phyloP scores from a whole-genome alignment of 1,140 invertebrate genomes.

The Catajapyx aquilonaris region DNA sequence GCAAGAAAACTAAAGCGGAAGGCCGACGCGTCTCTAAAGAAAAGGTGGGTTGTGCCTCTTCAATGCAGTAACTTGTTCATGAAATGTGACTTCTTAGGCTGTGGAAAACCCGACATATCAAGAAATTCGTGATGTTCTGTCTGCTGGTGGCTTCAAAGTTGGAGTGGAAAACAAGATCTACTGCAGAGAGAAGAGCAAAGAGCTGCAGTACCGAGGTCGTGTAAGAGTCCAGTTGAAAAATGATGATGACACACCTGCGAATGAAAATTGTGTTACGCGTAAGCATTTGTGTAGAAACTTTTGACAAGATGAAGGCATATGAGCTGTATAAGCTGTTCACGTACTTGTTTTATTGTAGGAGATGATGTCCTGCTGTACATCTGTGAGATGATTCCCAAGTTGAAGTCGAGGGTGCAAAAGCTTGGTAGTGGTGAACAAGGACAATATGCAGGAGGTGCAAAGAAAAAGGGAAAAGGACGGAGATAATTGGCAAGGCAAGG shows the following conservation, averaged over 20 bases:
- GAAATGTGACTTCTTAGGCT: slow-evolving; percentile 27
- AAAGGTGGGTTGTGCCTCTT: slow-evolving; percentile 23
- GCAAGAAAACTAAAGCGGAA: slow-evolving; percentile 68
- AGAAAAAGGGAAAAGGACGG: no score
- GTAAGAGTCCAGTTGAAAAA: slow-evolving; percentile 82
- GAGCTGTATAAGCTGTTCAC: background rate
- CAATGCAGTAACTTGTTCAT: slow-evolving; percentile 1
- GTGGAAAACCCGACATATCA: slow-evolving; percentile 84
- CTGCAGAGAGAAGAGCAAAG: slow-evolving; percentile 74
- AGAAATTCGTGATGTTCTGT: slow-evolving; percentile 82
- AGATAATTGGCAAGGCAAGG: no score
- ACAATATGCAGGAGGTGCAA: no score
- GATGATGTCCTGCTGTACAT: slow-evolving; percentile 55
- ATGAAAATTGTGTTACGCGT: slow-evolving; percentile 48
- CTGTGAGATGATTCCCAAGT: slow-evolving; percentile 71
- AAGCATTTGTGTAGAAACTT: slow-evolving; percentile 14
- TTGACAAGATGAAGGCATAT: slow-evolving; percentile 6
- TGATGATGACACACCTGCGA: slow-evolving; percentile 61
- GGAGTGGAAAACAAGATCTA: slow-evolving; percentile 90
- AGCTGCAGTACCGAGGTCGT: slow-evolving; percentile 57
- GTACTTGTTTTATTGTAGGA: slow-evolving; percentile 23
- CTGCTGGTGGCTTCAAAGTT: slow-evolving; percentile 56
- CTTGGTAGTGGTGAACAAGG: no score
- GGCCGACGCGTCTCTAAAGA: slow-evolving; percentile 66
- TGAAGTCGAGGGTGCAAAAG: slow-evolving; percentile 54